Base-by-base conservation (phyloP, 2,888 invertebrate genomes). In the Catocala sponsa region DNA sequence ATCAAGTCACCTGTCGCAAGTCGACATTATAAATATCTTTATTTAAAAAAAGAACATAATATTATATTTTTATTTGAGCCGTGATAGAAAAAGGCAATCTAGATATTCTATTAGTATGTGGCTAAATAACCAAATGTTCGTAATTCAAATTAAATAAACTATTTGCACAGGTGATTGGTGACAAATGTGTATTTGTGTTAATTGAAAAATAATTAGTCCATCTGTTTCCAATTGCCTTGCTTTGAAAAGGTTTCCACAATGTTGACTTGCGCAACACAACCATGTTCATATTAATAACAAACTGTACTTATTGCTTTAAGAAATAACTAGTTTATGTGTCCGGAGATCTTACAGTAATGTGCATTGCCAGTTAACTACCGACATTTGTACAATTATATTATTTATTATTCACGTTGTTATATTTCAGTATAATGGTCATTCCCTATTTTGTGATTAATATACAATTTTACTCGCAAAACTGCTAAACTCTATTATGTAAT, bases 381-480 rank as follows among this genome's bases (percentile, higher is more conserved):
- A 63, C 64, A 72, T 66, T 70, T 72, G 67, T 78, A 76, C 69
- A 71, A 53, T 44, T 2, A 53, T 10, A 42, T 55, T 56, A 56
- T 55, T 46, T 15, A 43, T 46, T 12, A 55, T 49, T 68, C 48
- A 68, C 48, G 52, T 72, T 57, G 59, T 59, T 59, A n/a, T 46
- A 55, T 60, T 59, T 64, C 59, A 38, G 35, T 38, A 59, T 47
- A 55, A 65, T 47, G 56, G 61, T 73, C 63, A 47, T 75, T 67
- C 43, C 57, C 46, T 69, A 75, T 61, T 65, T 65, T 47, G 47
- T 60, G 53, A 65, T 63, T 54, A 70, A 53, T 50, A 63, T 61
- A 54, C 59, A 62, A 51, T 12, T 68, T 68, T 56, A 68, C 41
- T 42, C n/a, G 54, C 64, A 59, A 78, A 75, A 69, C 69, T 68